Percentiles rank a stretch among this genome's conserved stretches.
Evolutionary conservation across 2,888 invertebrate genomes (phyloP).

Genomic region (Odontothrips loti): DNA sequence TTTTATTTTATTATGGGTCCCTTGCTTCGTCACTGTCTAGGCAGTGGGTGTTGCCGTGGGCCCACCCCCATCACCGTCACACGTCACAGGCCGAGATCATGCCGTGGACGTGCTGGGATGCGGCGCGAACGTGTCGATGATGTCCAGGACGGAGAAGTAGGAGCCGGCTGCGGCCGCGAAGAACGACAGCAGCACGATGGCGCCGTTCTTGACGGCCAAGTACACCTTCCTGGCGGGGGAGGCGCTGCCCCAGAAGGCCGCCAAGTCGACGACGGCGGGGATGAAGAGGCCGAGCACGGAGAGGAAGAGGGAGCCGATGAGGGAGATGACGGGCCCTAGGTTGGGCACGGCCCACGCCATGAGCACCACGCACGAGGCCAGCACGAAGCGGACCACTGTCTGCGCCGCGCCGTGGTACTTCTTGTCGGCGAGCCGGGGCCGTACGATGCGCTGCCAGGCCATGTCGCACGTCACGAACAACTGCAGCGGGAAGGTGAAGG

Average conservation of each 20-base stretch:
- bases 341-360: conserved; percentile 75
- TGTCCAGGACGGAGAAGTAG: conserved; percentile 47
- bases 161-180: conserved; percentile 65
- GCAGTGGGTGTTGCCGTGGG: no score
- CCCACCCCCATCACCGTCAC: no score
- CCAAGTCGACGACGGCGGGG: conserved; percentile 68
- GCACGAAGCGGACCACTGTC: conserved; percentile 43
- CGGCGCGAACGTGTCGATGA: conserved; percentile 36
- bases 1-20: no score
- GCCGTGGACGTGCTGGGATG: no score
- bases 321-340: conserved; percentile 79
- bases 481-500: conserved; percentile 90
- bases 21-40: no score
- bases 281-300: conserved; percentile 68
- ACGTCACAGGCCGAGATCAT: no score
- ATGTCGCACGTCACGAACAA: conserved; percentile 72
- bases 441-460: conserved; percentile 70
- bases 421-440: conserved; percentile 61
- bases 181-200: conserved; percentile 58
- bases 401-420: conserved; percentile 47
- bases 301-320: conserved; percentile 75
- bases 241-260: conserved; percentile 50
- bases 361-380: conserved; percentile 54
- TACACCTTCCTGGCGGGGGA: conserved; percentile 56
- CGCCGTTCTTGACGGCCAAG: conserved; percentile 54